Evolutionary conservation across 2,888 invertebrate species (phyloP).

Genomic region (Diachrysia chrysitis): DNA sequence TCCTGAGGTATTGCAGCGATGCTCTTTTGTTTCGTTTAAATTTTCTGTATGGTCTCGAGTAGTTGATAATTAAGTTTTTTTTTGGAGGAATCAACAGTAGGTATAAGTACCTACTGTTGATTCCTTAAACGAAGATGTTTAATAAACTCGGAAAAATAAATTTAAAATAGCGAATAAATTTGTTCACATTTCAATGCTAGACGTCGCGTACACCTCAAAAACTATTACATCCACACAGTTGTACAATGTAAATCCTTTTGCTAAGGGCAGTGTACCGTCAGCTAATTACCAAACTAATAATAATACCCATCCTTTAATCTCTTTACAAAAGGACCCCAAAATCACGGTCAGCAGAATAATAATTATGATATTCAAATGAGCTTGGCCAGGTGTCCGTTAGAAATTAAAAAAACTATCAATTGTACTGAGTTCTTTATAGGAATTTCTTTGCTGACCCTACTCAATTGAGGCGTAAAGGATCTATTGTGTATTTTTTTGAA

Average conservation of each 20-base stretch:
- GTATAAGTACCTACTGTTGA: too few species aligned
- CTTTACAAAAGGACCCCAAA: constrained; percentile 46
- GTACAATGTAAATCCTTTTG: constrained; percentile 13
- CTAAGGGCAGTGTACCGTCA: constrained; percentile 37
- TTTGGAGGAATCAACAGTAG: too few species aligned
- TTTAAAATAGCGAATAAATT: too few species aligned
- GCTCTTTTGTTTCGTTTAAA: too few species aligned
- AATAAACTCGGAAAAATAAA: too few species aligned
- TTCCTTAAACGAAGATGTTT: too few species aligned
- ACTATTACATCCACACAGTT: neutral
- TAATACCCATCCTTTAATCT: constrained; percentile 34
- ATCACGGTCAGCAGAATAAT: constrained; percentile 64
- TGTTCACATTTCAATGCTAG: neutral
- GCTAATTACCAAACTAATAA: constrained; percentile 48
- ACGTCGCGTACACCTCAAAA: neutral
- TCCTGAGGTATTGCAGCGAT: too few species aligned
- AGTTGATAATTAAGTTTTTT: too few species aligned
- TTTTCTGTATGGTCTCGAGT: too few species aligned
- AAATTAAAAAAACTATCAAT: constrained; percentile 65
- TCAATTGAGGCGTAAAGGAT: constrained; percentile 35
- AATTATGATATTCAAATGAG: constrained; percentile 65
- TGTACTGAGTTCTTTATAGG: constrained; percentile 50
- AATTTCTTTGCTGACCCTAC: constrained; percentile 73
- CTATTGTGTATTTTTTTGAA: constrained; percentile 26
- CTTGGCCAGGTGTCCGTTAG: constrained; percentile 75